Base-by-base conservation (phyloP, 2,113 vertebrate species). In the Semicossyphus pulcher region DNA sequence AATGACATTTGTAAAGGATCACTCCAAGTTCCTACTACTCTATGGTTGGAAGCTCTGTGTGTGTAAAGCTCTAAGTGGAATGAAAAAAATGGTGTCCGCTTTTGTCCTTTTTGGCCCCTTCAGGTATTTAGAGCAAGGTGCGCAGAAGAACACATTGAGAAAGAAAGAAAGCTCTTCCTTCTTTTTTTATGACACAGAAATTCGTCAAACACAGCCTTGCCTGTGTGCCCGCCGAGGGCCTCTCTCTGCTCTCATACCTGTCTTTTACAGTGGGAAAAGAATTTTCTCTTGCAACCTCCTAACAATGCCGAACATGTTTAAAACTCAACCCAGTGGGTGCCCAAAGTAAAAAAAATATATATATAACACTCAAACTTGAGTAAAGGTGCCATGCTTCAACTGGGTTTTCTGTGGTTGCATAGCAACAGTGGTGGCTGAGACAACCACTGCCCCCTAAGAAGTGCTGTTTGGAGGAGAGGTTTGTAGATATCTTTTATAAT, bases 341-440 rank as follows among this genome's bases (percentile, higher is more conserved):
- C 41, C 28, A 52, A 56, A 58, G 51, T 52, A 31, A 16, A 63
- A 5, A 63, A 26, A 62, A 31, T 6, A 62, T 20, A 28, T 5
- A 41, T 20, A 28, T 5, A 41, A 47, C 41, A 48, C 32, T 28
- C 23, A 48, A 66, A 74, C 70, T 68, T 68, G 16, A 81, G 39
- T 48, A 76, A 85, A 81, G 53, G 71, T 81, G 45, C 23, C 9
- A 59, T 57, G 36, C 52, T 71, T 76, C 61, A 58, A 10, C n/a
- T 69, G 59, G 32, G 23, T 64, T 81, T 83, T 79, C 37, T 66
- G 16, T 52, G 15, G 84, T 90, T 86, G 81, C 86, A 78, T 90
- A 73, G 86, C 86, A 90, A 88, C 83, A 81, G 78, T 66, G 39
- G 41, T 44, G 31, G 47, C 65, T 67, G 64, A 76, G 53, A 65